phyloP scores from a whole-genome alignment of 2,113 vertebrate species.

The Entomyzon cyanotis region DNA sequence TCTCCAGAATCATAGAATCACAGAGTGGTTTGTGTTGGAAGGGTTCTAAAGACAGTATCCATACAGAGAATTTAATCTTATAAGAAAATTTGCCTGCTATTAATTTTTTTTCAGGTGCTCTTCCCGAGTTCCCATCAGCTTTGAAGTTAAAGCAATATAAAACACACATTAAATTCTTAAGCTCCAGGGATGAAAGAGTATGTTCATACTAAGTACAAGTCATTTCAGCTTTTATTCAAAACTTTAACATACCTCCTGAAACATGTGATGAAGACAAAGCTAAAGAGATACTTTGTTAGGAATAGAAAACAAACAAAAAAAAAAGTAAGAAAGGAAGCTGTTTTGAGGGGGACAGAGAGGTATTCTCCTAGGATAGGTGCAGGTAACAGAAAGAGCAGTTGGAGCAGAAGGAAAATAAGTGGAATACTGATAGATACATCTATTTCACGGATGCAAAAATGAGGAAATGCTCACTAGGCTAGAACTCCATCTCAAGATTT shows the following conservation, averaged over 20 bases:
- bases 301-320: not conserved
- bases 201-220: not conserved
- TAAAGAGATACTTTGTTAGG: not conserved
- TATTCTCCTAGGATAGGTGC: not conserved
- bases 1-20: not conserved
- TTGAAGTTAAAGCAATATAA: not conserved
- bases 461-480: not conserved
- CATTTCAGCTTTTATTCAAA: not conserved
- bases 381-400: not conserved
- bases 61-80: not conserved
- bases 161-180: not conserved
- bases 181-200: not conserved
- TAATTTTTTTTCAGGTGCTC: not conserved
- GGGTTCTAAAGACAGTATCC: not conserved
- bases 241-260: not conserved
- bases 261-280: not conserved
- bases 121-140: not conserved
- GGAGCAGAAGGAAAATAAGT: not conserved
- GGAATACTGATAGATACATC: not conserved
- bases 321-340: accelerated
- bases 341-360: accelerated
- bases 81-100: not conserved
- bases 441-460: not conserved
- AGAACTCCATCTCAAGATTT: not conserved
- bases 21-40: not conserved